Base-by-base conservation (phyloP, 2,888 invertebrate species). In the Magallana nippona region DNA sequence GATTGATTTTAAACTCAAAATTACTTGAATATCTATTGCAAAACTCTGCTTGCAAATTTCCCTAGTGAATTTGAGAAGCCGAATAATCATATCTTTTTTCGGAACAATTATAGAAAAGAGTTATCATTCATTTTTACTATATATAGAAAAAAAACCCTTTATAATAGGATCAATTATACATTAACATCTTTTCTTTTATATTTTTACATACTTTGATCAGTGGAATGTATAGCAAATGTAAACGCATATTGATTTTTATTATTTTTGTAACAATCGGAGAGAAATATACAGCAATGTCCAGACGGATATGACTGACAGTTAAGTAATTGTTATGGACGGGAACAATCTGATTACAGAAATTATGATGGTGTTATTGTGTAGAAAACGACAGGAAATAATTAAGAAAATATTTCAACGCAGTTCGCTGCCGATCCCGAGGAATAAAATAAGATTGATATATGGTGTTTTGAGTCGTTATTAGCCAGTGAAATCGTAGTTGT, bases 361-460 rank as follows among this genome's bases (percentile, higher is more conserved):
- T 71, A 13, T 71, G 13, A 15, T 22, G 27, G 27, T 22, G 71
- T 71, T 71, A 62, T 62, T 62, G 27, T 71, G 71, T 27, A 71
- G 11, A 71, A 71, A 71, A 71, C 71, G 71, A 71, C 71, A 17
- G 71, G 71, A 71, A 71, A 71, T 71, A 15, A 32, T 71, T 71
- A 71, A 13, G 71, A 71, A 71, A 15, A 71, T 71, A 71, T 71
- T 27, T 71, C 27, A 71, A 71, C 22, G 15, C 71, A 27, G 19
- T 71, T n/a, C 71, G 32, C 13, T 27, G 71, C 13, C 71, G 15
- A 63, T 71, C 71, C 71, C 71, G 27, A 11, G 15, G 71, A 32
- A 71, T 71, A 71, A 27, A 60, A n/a, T 8, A 8, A n/a, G 60
- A 44, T n/a, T 71, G 71, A 71, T 71, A 13, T 71, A 71, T 71